Conservation (phyloP, 2,888 invertebrate genomes). For the Biston betularia region DNA sequence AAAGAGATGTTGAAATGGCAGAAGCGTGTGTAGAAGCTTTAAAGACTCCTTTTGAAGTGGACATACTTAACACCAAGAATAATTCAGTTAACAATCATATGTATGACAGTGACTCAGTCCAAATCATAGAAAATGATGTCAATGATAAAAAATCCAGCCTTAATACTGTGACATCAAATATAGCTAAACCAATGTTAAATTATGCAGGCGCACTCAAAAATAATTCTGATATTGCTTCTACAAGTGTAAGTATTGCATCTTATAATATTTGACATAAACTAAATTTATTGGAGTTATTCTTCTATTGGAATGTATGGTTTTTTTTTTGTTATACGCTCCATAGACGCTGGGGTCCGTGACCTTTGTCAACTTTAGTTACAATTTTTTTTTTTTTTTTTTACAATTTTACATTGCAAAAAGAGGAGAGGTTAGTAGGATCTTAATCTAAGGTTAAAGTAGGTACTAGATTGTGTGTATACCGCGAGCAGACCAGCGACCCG, state of each 20-base stretch:
- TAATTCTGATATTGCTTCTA: constrained; percentile 62
- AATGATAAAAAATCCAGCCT: constrained; percentile 64
- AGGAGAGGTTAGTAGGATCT: too few relatives aligned
- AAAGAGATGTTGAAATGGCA: constrained; percentile 74
- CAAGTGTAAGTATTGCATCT: constrained; percentile 68
- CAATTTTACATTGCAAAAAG: too few relatives aligned
- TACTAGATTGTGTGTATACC: too few relatives aligned
- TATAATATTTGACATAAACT: too few relatives aligned
- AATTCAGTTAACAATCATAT: constrained; percentile 60
- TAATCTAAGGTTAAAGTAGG: too few relatives aligned
- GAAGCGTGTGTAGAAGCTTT: constrained; percentile 75
- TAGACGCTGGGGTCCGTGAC: too few relatives aligned
- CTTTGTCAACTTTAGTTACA: too few relatives aligned
- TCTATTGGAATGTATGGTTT: too few relatives aligned
- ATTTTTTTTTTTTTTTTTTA: too few relatives aligned
- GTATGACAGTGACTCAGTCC: constrained; percentile 57
- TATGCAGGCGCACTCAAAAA: constrained; percentile 75
- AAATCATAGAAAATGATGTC: constrained; percentile 56
- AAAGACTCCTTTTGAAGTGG: constrained; percentile 63
- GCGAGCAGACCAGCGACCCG: too few relatives aligned
- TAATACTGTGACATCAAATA: constrained; percentile 55
- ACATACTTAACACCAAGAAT: constrained; percentile 68
- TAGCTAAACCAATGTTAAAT: constrained; percentile 62
- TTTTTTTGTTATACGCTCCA: too few relatives aligned
- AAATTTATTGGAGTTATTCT: too few relatives aligned